Evolutionary conservation across 1,140 invertebrate species (phyloP).

Genomic region (Colletes latitarsis): DNA sequence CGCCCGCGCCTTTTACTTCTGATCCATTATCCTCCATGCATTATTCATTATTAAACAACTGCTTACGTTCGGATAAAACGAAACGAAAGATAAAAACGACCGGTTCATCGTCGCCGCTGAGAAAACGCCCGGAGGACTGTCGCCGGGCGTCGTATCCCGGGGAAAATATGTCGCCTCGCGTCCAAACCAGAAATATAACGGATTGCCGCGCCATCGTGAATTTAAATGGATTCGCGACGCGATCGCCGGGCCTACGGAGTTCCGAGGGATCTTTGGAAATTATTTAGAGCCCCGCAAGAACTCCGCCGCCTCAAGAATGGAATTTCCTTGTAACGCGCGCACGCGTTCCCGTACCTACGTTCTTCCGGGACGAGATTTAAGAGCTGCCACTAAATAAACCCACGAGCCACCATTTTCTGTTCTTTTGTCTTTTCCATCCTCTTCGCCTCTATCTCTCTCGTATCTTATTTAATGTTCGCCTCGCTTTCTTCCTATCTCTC

Average conservation of each 20-base stretch:
- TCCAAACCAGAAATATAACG: not conserved
- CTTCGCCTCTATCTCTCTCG: too few relatives aligned
- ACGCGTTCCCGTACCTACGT: not conserved
- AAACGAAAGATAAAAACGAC: not conserved
- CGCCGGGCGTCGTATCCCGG: not conserved
- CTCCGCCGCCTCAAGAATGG: not conserved
- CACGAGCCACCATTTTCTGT: not conserved
- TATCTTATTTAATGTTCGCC: too few relatives aligned
- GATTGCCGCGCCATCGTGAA: not conserved
- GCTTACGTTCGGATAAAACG: conserved; percentile 21
- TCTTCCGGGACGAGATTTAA: not conserved
- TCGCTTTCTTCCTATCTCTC: too few relatives aligned
- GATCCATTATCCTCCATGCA: conserved; percentile 53
- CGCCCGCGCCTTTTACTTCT: conserved; percentile 35
- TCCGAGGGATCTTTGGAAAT: conserved; percentile 11
- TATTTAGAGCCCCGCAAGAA: not conserved
- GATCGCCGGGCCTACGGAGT: not conserved
- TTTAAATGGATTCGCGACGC: conserved; percentile 3
- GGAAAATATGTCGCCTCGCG: not conserved
- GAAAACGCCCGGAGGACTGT: not conserved
- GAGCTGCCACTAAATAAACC: conserved; percentile 4
- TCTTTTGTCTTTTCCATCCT: not conserved
- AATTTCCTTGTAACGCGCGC: conserved; percentile 15
- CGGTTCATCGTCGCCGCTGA: not conserved
- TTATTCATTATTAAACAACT: conserved; percentile 53